Conservation (phyloP, 2,797 vertebrate genomes). For the Salarias fasciatus region DNA sequence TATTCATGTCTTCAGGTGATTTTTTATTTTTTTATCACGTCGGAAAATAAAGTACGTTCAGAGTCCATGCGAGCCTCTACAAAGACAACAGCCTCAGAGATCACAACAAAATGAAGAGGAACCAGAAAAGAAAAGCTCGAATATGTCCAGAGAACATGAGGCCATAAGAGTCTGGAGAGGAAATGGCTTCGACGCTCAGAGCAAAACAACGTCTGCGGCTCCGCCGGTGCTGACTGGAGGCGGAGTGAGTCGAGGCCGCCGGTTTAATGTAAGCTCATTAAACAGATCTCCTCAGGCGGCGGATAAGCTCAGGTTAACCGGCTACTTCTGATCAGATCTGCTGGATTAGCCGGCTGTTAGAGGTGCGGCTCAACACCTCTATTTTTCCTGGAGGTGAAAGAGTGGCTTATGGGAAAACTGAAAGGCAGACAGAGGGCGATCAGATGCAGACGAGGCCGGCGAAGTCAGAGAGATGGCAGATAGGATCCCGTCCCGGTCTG, state of each 20-base stretch:
- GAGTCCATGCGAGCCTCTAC: too few relatives aligned
- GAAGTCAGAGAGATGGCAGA: too few relatives aligned
- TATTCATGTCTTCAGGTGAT: too few relatives aligned
- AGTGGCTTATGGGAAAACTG: constrained; percentile 1
- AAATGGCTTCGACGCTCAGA: not conserved
- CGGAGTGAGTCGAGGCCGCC: constrained; percentile 21
- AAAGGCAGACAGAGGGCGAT: not conserved
- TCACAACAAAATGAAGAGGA: too few relatives aligned
- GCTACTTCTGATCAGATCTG: constrained; percentile 72
- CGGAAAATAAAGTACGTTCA: too few relatives aligned
- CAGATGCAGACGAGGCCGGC: too few relatives aligned
- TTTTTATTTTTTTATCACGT: too few relatives aligned
- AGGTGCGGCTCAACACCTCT: constrained; percentile 43
- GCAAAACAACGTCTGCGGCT: constrained; percentile 9
- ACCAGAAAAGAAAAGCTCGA: too few relatives aligned
- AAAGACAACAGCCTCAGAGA: too few relatives aligned
- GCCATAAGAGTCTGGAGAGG: not conserved
- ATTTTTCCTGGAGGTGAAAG: constrained; percentile 36
- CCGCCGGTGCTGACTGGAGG: constrained; percentile 17
- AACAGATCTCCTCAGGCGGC: constrained; percentile 62
- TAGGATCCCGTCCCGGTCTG: too few relatives aligned
- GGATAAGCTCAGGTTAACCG: constrained; percentile 74
- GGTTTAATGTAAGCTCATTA: constrained; percentile 76
- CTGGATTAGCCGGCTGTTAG: constrained; percentile 66
- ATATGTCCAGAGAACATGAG: not conserved